phyloP scores from a whole-genome alignment of 1,140 invertebrate species.

The Sinonovacula constricta region DNA sequence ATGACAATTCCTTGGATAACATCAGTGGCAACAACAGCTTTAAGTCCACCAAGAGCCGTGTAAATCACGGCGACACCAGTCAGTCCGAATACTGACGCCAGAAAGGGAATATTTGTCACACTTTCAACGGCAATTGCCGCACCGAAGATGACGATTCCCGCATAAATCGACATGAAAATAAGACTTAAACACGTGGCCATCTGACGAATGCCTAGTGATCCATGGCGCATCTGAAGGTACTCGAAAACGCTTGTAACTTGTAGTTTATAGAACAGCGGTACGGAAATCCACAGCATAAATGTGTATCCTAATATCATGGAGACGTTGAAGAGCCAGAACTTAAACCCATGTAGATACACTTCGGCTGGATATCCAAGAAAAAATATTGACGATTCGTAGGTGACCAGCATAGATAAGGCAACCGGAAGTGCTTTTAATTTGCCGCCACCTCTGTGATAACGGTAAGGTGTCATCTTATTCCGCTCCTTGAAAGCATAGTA shows the following conservation, averaged over 20 bases:
- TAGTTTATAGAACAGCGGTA: neutral
- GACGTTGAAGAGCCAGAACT: slow-evolving; percentile 13
- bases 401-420: slow-evolving; percentile 24
- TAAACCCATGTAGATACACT: slow-evolving; percentile 20
- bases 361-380: no score
- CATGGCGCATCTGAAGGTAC: neutral
- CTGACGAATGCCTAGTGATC: neutral
- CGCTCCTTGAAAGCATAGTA: slow-evolving; percentile 6
- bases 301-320: slow-evolving; percentile 5
- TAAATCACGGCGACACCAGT: neutral
- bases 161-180: neutral
- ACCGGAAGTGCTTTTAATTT: slow-evolving; percentile 33
- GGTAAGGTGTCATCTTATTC: slow-evolving; percentile 8
- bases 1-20: neutral
- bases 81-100: neutral
- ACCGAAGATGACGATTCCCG: slow-evolving; percentile 3
- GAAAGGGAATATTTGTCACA: neutral
- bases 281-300: neutral
- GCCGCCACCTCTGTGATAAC: slow-evolving; percentile 31
- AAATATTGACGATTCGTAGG: slow-evolving; percentile 34
- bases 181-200: neutral
- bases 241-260: slow-evolving; percentile 9
- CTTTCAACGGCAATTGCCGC: neutral
- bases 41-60: neutral
- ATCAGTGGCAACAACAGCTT: slow-evolving; percentile 3